These are phyloP conservation scores for Holotrichia oblita DNA, from an alignment of 1,140 invertebrate genomes.

Conservation along the genomic window DNA sequence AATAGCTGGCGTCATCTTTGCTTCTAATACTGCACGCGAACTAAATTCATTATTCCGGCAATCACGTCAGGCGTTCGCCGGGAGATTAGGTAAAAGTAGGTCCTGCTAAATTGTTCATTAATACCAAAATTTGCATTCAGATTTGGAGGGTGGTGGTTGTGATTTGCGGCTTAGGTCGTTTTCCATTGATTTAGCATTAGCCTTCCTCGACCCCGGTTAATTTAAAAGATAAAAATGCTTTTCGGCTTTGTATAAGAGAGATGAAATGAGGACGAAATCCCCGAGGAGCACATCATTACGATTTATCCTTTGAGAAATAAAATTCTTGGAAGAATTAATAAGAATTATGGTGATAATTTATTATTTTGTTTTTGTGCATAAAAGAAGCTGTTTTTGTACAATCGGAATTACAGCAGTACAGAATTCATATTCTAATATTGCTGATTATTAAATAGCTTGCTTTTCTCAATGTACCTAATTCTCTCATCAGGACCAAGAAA, in stretches of 20 bases:
- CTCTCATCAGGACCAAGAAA: no score
- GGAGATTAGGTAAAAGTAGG: slow-evolving; percentile 33
- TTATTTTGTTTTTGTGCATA: no score
- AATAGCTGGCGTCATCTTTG: neutral
- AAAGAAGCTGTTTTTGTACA: no score
- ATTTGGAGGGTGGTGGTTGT: slow-evolving; percentile 8
- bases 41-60: slow-evolving; percentile 32
- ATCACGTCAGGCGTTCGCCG: slow-evolving; percentile 19
- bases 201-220: neutral
- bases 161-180: slow-evolving; percentile 31
- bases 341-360: no score
- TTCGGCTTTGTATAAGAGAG: neutral
- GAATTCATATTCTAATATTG: no score
- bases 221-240: slow-evolving; percentile 19
- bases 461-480: no score
- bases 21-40: slow-evolving; percentile 10
- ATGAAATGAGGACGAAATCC: neutral
- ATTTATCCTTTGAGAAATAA: neutral
- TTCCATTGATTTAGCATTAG: slow-evolving; percentile 34
- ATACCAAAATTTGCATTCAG: slow-evolving; percentile 27
- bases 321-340: neutral
- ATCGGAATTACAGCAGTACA: no score
- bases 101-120: slow-evolving; percentile 33
- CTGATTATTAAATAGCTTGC: no score
- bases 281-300: neutral